phyloP scores from a whole-genome alignment of 2,113 vertebrate genomes.

The Limnothrissa miodon region DNA sequence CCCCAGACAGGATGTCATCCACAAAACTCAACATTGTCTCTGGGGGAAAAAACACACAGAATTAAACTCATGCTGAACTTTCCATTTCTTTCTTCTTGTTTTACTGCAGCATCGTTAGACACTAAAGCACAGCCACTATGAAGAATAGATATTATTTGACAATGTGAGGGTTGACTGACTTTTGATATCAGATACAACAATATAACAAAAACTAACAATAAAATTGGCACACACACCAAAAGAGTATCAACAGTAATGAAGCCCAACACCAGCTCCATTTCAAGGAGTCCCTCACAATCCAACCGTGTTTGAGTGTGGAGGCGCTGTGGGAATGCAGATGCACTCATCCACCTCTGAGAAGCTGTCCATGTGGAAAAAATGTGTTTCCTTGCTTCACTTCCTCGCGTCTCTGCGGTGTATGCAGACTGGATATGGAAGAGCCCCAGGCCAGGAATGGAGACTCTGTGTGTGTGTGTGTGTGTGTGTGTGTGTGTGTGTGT shows the following conservation, averaged over 20 bases:
- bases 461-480: conserved; percentile 30
- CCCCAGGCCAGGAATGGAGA: conserved; percentile 25
- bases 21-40: conserved; percentile 95
- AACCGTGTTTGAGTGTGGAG: background rate
- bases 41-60: conserved; percentile 61
- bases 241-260: background rate
- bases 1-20: conserved; percentile 94
- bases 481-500: conserved; percentile 29
- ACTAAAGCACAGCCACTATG: too few relatives aligned
- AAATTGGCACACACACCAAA: too few relatives aligned
- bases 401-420: conserved; percentile 15
- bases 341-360: conserved; percentile 26
- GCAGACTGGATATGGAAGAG: conserved; percentile 23
- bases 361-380: conserved; percentile 22
- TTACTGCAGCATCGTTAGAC: background rate
- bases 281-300: background rate
- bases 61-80: background rate
- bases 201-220: too few relatives aligned
- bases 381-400: conserved; percentile 7
- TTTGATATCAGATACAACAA: too few relatives aligned
- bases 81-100: background rate
- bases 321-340: conserved; percentile 8
- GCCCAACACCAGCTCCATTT: background rate
- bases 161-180: background rate
- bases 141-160: background rate